Evolutionary conservation across 2,888 invertebrate species (phyloP).

Genomic region (Leucophenga montana): DNA sequence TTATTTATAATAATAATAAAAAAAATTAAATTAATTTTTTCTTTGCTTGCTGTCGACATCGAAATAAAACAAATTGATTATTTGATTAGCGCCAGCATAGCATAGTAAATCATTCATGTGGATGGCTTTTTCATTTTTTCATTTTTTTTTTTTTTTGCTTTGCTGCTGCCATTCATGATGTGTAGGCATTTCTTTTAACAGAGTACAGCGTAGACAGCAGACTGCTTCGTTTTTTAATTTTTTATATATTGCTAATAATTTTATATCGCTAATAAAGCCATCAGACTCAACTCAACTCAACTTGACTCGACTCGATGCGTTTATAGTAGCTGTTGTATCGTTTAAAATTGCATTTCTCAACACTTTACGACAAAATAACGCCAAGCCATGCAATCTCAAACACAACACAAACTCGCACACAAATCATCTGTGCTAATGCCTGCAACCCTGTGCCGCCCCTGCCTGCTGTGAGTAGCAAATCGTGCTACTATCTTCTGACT

Average conservation of each 20-base stretch:
- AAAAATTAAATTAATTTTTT: not conserved
- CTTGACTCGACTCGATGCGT: constrained; percentile 47
- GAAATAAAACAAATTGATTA: constrained; percentile 27
- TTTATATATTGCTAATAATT: not conserved
- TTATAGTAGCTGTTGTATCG: constrained; percentile 40
- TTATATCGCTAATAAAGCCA: constrained; percentile 56
- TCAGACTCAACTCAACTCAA: constrained; percentile 55
- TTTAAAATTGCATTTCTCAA: constrained; percentile 67
- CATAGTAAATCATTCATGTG: not conserved
- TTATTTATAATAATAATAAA: constrained; percentile 9
- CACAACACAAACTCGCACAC: constrained; percentile 44
- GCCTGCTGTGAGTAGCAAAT: too few species aligned
- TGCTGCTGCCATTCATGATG: not conserved
- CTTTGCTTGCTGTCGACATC: not conserved
- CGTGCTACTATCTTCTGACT: not conserved
- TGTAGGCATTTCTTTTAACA: not conserved
- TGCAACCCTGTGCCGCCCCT: constrained; percentile 51
- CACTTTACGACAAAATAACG: constrained; percentile 58
- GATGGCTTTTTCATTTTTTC: too few species aligned
- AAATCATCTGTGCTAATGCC: too few species aligned
- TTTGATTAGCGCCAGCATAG: constrained; percentile 21
- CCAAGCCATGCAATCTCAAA: constrained; percentile 62
- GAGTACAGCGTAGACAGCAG: too few species aligned
- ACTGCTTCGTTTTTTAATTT: constrained; percentile 6
- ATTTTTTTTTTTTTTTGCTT: not conserved